Conservation (phyloP, 2,113 vertebrate genomes). For the Desmodus rotundus region DNA sequence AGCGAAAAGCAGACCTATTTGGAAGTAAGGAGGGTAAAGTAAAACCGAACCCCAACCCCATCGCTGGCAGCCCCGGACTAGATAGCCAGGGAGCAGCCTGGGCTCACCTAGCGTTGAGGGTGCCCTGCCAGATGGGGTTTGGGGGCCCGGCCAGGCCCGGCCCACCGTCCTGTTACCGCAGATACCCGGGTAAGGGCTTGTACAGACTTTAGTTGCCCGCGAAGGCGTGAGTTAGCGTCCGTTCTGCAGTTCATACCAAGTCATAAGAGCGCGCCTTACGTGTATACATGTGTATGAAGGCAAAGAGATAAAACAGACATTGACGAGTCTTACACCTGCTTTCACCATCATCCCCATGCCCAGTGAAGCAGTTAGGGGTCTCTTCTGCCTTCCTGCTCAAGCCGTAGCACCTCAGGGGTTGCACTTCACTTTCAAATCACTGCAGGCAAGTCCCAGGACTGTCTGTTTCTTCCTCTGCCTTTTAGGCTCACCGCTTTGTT, state of each 20-base stretch:
- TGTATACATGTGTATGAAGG: accelerated
- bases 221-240: not conserved
- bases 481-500: not conserved
- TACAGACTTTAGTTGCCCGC: not conserved
- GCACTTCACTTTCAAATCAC: not conserved
- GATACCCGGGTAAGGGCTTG: not conserved
- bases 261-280: not conserved
- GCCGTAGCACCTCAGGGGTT: not conserved
- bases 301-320: not conserved
- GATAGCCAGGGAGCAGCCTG: not conserved
- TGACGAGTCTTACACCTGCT: not conserved
- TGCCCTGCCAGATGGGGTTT: not conserved
- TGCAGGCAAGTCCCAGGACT: not conserved
- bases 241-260: not conserved
- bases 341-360: not conserved
- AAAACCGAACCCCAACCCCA: slow-evolving; percentile 65
- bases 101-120: not conserved
- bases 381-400: not conserved
- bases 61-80: not conserved
- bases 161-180: not conserved
- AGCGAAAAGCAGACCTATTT: slow-evolving; percentile 86
- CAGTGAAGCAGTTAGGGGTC: not conserved
- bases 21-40: slow-evolving; percentile 87
- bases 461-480: no score
- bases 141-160: not conserved